These are phyloP conservation scores for Porites evermanni DNA, from an alignment of 92 coral and sea anemone species.

Conservation along the genomic window DNA sequence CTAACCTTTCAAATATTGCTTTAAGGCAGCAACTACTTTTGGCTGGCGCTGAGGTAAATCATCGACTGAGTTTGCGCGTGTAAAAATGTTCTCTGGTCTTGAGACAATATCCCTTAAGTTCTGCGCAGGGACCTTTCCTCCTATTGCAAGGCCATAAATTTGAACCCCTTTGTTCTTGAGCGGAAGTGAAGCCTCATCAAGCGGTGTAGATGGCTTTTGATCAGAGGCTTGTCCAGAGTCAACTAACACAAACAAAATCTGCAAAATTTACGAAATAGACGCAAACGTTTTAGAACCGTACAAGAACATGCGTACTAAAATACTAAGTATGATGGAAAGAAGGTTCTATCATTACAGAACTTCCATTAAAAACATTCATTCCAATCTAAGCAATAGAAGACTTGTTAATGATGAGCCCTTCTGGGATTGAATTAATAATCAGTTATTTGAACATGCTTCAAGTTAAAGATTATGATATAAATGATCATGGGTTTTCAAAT, in stretches of 20 bases:
- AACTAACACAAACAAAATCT: constrained; percentile 69
- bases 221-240: constrained; percentile 64
- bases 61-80: constrained; percentile 34
- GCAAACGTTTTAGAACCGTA: too few species aligned
- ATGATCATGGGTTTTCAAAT: too few species aligned
- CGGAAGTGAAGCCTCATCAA: constrained; percentile 58
- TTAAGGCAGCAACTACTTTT: constrained; percentile 47
- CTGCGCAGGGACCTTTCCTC: constrained; percentile 44
- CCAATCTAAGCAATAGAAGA: too few species aligned
- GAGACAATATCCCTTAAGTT: constrained; percentile 62
- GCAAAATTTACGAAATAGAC: not conserved
- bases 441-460: too few species aligned
- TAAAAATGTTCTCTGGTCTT: constrained; percentile 47
- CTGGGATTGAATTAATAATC: too few species aligned
- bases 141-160: constrained; percentile 67
- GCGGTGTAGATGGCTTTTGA: constrained; percentile 62
- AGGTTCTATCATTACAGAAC: too few species aligned
- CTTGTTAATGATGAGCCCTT: too few species aligned
- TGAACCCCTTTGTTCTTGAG: constrained; percentile 60
- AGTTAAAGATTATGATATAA: too few species aligned
- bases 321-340: too few species aligned
- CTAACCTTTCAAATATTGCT: constrained; percentile 55
- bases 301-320: not conserved
- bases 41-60: constrained; percentile 47
- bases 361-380: too few species aligned